Evolutionary conservation across 2,888 invertebrate genomes (phyloP), one percentile per base, ranked within the genome.

Genomic region (Limulus polyphemus): DNA sequence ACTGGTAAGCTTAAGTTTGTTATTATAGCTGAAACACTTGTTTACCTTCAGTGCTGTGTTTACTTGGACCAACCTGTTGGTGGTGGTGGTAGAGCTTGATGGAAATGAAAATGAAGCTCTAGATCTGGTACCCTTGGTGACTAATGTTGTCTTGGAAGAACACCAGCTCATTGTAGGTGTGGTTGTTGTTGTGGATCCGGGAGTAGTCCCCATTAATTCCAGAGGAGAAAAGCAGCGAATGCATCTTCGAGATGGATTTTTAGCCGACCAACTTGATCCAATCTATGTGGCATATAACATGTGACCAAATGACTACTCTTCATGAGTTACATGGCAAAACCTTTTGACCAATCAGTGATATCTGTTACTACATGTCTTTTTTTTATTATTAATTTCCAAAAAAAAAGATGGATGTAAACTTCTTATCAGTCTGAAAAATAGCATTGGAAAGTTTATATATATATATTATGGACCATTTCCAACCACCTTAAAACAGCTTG

Each of bases 281-380:
- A 98, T 99, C 73, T 99, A 99, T 78, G 98, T 99, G 71, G 98
- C 99, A 68, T 99, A 99, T 79, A 98, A 98, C 77, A 98, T 98
- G 97, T 98, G 85, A 89, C 3, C 3, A 32, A 32, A 32, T 32
- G 32, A 32, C 32, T 5, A 32, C 32, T 32, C 32, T 32, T 32
- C 32, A 32, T 2, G 7, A 32, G 32, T 32, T 32, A 5, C 32
- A 32, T 32, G 32, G 32, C 32, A 32, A 32, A 32, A 32, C 3
- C 32, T 32, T 32, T 32, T 32, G 32, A 32, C 32, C 32, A 32
- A 32, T 32, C 32, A 32, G 32, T 32, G 32, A 32, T 32, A 32
- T 32, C 32, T 32, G 32, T 2, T 32, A 32, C 32, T 32, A 32
- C 32, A 5, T 32, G 32, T 32, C 32, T 32, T 32, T 32, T 32